These are phyloP conservation scores for Xiphydria camelus DNA, from an alignment of 2,888 invertebrate genomes.

Conservation along the genomic window DNA sequence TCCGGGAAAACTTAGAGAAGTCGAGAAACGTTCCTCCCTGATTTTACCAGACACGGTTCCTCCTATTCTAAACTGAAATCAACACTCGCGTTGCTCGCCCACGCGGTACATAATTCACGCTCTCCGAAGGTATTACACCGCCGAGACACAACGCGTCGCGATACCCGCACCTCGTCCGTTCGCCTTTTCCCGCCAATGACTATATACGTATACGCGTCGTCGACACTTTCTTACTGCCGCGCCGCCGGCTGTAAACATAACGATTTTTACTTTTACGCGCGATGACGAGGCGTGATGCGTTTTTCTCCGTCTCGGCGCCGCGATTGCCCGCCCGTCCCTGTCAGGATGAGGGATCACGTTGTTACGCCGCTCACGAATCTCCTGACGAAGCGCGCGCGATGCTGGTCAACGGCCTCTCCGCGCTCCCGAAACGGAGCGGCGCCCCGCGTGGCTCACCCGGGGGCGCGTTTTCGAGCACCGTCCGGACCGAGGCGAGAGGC, in stretches of 20 bases:
- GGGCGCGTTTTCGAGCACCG: too few relatives aligned
- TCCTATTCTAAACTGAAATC: constrained; percentile 17
- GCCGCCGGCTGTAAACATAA: constrained; percentile 30
- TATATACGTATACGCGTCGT: constrained; percentile 16
- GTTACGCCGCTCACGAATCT: constrained; percentile 17
- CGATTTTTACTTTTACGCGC: constrained; percentile 16
- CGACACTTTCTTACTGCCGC: constrained; percentile 33
- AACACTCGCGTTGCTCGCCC: constrained; percentile 7
- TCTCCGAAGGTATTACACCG: too few relatives aligned
- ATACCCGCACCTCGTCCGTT: too few relatives aligned
- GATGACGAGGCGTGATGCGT: constrained; percentile 10
- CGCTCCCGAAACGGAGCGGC: not conserved
- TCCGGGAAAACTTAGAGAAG: too few relatives aligned
- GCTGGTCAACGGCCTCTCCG: constrained; percentile 13
- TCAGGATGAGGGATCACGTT: constrained; percentile 17
- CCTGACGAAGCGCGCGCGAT: constrained; percentile 12
- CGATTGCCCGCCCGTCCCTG: constrained; percentile 3
- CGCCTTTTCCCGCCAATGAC: not conserved
- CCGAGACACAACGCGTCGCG: not conserved
- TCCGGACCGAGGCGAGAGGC: too few relatives aligned
- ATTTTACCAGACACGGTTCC: too few relatives aligned
- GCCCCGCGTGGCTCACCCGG: too few relatives aligned
- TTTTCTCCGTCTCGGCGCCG: constrained; percentile 15
- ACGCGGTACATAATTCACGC: constrained; percentile 10
- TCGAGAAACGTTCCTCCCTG: too few relatives aligned